Conservation (phyloP, 2,113 vertebrate genomes). For the Cynocephalus volans region DNA sequence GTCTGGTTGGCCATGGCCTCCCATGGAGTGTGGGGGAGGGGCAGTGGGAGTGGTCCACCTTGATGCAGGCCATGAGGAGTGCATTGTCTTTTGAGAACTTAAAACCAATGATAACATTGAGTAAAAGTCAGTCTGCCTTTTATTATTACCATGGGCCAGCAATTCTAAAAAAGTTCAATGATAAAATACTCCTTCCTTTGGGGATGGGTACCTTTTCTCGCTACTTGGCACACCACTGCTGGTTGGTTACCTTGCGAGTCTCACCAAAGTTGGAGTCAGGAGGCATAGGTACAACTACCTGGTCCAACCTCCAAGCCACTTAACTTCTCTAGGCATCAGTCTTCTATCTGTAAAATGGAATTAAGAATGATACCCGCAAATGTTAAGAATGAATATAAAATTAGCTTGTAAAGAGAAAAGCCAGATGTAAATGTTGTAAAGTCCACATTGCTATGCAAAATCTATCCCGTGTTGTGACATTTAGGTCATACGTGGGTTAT, state of each 20-base stretch:
- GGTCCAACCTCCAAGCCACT: background rate
- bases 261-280: background rate
- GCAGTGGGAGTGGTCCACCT: background rate
- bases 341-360: slow-evolving; percentile 49
- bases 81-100: slow-evolving; percentile 45
- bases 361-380: background rate
- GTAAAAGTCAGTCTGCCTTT: background rate
- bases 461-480: background rate
- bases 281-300: background rate
- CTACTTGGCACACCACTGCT: background rate
- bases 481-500: background rate
- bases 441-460: background rate
- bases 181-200: background rate
- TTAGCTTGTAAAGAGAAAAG: background rate
- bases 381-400: background rate
- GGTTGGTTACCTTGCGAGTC: background rate
- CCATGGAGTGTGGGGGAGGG: background rate
- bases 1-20: background rate
- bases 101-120: background rate
- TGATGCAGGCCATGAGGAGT: background rate
- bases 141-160: background rate
- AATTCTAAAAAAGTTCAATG: background rate
- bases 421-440: background rate
- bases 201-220: background rate
- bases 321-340: slow-evolving; percentile 11